phyloP scores from a whole-genome alignment of 1,140 invertebrate species.

The Panulirus ornatus region DNA sequence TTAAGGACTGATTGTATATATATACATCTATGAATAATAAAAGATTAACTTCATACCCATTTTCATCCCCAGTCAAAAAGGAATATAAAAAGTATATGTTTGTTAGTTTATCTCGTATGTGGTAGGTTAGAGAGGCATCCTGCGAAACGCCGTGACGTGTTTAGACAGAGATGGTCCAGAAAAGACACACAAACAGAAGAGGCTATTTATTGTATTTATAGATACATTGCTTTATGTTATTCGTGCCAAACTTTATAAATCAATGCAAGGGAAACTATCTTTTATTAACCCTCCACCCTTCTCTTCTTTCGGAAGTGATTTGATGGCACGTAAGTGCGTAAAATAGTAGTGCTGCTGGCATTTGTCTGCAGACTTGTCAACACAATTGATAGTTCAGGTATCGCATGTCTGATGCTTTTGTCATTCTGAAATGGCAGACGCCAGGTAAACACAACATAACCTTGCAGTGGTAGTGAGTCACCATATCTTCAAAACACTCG shows the following conservation, averaged over 20 bases:
- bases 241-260: conserved; percentile 26
- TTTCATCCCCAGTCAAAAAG: background rate
- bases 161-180: background rate
- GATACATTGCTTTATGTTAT: conserved; percentile 9
- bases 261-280: too few relatives aligned
- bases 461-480: too few relatives aligned
- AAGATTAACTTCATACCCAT: background rate
- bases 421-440: too few relatives aligned
- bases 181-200: conserved; percentile 37
- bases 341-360: too few relatives aligned
- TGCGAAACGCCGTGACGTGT: background rate
- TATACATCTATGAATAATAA: background rate
- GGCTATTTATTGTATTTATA: conserved; percentile 54
- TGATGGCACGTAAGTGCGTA: too few relatives aligned
- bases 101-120: background rate
- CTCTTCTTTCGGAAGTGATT: too few relatives aligned
- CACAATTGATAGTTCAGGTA: too few relatives aligned
- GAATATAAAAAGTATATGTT: background rate
- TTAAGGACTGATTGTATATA: background rate
- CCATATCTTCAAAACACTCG: too few relatives aligned
- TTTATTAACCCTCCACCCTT: too few relatives aligned
- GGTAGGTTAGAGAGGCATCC: background rate
- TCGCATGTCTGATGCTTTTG: too few relatives aligned
- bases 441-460: too few relatives aligned
- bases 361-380: too few relatives aligned